Base-by-base conservation (phyloP, 2,113 vertebrate species). In the Myanophis thanlyinensis region DNA sequence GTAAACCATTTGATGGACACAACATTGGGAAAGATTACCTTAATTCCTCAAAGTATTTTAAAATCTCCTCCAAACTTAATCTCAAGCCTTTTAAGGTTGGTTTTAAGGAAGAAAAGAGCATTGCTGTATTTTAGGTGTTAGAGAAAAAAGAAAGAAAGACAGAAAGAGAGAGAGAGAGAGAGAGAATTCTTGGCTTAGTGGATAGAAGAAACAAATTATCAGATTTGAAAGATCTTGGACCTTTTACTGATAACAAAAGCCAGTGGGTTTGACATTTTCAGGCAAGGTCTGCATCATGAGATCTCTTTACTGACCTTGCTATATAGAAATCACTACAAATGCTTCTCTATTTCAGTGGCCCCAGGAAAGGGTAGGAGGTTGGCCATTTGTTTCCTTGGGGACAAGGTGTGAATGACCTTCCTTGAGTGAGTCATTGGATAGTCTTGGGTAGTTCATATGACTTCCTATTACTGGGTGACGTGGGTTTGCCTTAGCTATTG, bases 381-480 rank as follows among this genome's bases (percentile, higher is more conserved):
- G 0, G 88, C 93, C 67, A 1, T 95, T 96, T 93, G 10, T 92
- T 80, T 97, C 96, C 96, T 97, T 96, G 93, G 96, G 97, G 97
- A 97, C 85, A 95, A 96, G 95, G 93, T 92, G 96, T 97, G 95
- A 96, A 96, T 97, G 95, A 89, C 23, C 93, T 94, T 91, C 94
- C 96, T 96, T 95, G 59, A 97, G 54, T 94, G 90, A 96, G 95
- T 96, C 96, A 97, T 94, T 96, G 96, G 94, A 97, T 97, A 97
- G 95, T 95, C 95, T 49, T 48, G 90, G 73, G 93, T 56, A 9
- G 93, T 35, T 30, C 0, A 87, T 0, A 85, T 22, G 93, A 89
- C 91, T 92, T 95, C 52, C 95, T 94, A 90, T 94, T 93, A 92
- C 35, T 44, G 73, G n/a, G 90, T 96, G 84, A 93, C 94, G 1